Base-by-base conservation (phyloP, 2,113 vertebrate species). In the Istiophorus platypterus region DNA sequence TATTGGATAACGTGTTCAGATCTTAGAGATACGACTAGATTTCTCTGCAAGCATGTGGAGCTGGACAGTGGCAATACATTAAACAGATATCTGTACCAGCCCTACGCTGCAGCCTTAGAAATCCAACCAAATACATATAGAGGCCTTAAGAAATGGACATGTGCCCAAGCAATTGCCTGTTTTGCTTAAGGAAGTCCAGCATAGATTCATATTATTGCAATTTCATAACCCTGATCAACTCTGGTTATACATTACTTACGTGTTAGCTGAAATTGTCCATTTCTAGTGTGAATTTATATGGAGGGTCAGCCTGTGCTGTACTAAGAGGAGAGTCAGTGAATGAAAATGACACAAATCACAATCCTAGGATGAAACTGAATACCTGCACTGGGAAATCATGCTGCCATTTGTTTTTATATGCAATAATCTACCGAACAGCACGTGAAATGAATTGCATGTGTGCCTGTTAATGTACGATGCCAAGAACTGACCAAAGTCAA, bases 361-460 rank as follows among this genome's bases (percentile, higher is more conserved):
- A 49, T 10, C 20, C 2, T 17, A 1, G 27, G 5, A 49, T 49
- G 52, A 15, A 70, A 77, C 17, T 62, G 66, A 86, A 78, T 82
- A 49, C 80, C 67, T 82, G n/a, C 73, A 34, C 37, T 65, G 20
- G 57, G 56, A 85, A 80, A 59, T 54, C 41, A 63, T 27, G 41
- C 14, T 17, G 17, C 56, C 18, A 65, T 85, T 86, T 87, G 72
- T 88, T 85, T 85, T 90, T 82, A 64, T 84, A 85, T 85, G 66
- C 81, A 85, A 90, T 89, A 78, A 80, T 80, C 61, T 26, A 78
- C 58, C 2, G 45, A 84, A 80, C 76, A 47, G 76, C 58, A 66
- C 9, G 20, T 88, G 70, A 85, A 91, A 91, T 88, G 65, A 85
- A 69, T 70, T 68, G 47, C 85, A 90, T 86, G 64, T 90, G 87